Conservation (phyloP, 2,113 vertebrate genomes). For the Oncorhynchus mykiss region DNA sequence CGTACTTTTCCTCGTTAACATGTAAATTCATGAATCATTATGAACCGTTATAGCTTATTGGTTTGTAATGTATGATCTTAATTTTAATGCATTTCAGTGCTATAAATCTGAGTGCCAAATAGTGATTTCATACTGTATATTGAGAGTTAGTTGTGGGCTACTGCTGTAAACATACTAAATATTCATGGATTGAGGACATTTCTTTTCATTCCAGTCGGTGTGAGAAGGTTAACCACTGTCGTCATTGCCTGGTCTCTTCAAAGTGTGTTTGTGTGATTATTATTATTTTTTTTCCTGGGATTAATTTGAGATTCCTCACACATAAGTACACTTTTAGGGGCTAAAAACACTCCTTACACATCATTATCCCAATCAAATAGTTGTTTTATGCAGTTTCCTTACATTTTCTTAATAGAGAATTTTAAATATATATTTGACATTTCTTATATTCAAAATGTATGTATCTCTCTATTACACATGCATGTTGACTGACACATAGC, state of each 20-base stretch:
- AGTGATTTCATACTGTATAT: no score
- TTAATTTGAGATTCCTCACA: conserved; percentile 41
- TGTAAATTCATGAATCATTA: no score
- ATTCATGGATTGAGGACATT: no score
- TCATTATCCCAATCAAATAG: conserved; percentile 13
- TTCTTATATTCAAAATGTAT: not conserved
- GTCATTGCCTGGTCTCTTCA: conserved; percentile 43
- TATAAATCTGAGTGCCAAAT: no score
- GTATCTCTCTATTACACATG: not conserved
- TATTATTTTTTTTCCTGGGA: conserved; percentile 13
- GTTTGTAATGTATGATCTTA: no score
- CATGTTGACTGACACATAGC: conserved; percentile 40
- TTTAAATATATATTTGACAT: not conserved
- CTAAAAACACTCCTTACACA: conserved; percentile 34
- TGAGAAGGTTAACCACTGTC: conserved; percentile 38
- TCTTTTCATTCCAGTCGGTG: not conserved
- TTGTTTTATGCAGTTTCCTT: not conserved
- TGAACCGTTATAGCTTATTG: no score
- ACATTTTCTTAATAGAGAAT: no score
- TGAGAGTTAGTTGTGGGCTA: no score
- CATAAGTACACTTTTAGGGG: conserved; percentile 49
- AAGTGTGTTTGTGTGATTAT: conserved; percentile 56
- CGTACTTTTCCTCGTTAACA: no score
- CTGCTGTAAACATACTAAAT: no score
- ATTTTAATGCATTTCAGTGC: no score